phyloP scores from a whole-genome alignment of 2,797 vertebrate genomes.

The Antennarius maculatus region DNA sequence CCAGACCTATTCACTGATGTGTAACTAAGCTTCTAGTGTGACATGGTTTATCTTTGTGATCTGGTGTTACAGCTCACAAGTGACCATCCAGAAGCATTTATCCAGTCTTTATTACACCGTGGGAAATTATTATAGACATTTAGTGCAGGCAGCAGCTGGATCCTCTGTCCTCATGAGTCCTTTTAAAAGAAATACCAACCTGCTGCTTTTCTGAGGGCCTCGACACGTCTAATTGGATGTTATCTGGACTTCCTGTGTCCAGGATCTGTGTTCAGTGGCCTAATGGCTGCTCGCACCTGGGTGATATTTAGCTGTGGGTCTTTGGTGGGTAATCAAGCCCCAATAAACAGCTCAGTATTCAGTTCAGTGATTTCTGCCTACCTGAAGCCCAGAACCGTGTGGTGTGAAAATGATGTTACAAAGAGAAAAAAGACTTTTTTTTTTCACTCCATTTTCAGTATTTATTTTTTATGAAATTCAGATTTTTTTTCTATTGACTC shows the following conservation, averaged over 20 bases:
- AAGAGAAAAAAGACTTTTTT: too few relatives aligned
- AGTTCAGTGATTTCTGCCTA: slow-evolving; percentile 24
- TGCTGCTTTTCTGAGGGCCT: slow-evolving; percentile 26
- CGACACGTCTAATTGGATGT: slow-evolving; percentile 19
- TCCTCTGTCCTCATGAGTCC: slow-evolving; percentile 27
- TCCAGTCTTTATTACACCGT: slow-evolving; percentile 22
- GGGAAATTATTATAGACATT: slow-evolving; percentile 33
- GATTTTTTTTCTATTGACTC: too few relatives aligned
- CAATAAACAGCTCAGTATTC: slow-evolving; percentile 59
- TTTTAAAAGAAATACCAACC: slow-evolving; percentile 41
- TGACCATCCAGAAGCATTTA: slow-evolving; percentile 16
- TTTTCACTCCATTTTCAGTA: too few relatives aligned
- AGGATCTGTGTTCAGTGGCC: slow-evolving; percentile 32
- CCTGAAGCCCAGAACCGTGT: slow-evolving; percentile 24
- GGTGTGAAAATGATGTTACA: slow-evolving; percentile 22
- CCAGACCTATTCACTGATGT: background rate
- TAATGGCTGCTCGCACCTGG: slow-evolving; percentile 48
- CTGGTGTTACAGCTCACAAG: background rate
- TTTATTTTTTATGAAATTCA: too few relatives aligned
- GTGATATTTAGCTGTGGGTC: slow-evolving; percentile 53
- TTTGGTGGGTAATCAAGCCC: slow-evolving; percentile 58
- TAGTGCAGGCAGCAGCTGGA: slow-evolving; percentile 39
- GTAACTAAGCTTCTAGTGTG: background rate
- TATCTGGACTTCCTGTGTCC: background rate
- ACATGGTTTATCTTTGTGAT: background rate